A percentile compares a stretch with the other conserved stretches of the same genome.
Conservation (phyloP, 1,140 invertebrate species). For the Sitophilus oryzae region DNA sequence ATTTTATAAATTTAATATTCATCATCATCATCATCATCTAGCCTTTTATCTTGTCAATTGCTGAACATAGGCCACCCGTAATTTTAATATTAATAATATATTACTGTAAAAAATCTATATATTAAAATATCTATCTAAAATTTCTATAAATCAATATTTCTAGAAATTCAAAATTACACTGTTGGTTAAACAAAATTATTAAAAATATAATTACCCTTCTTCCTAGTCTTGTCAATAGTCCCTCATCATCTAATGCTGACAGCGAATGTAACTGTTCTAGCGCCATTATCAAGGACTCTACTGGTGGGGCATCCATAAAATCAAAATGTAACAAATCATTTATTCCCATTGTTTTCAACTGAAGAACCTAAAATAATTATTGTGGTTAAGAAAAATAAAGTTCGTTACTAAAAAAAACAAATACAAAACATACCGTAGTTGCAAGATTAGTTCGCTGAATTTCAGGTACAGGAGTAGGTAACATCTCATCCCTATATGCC, state of each 20-base stretch:
- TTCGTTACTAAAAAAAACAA: background rate
- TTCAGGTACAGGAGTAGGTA: constrained; percentile 97
- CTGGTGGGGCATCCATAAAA: constrained; percentile 99
- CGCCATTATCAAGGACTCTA: constrained; percentile 95
- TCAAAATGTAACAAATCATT: constrained; percentile 99
- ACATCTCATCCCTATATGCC: constrained; percentile 97
- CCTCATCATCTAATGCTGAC: constrained; percentile 95
- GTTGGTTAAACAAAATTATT: constrained; percentile 2
- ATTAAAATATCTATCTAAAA: no score
- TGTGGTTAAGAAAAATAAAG: background rate
- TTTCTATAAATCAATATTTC: no score
- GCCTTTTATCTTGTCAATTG: no score
- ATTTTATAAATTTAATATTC: no score
- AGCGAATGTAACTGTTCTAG: constrained; percentile 95
- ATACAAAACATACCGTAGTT: constrained; percentile 62
- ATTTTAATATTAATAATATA: no score
- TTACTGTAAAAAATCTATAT: no score
- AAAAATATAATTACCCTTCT: constrained; percentile 58
- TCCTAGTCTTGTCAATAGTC: constrained; percentile 87
- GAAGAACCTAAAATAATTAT: constrained; percentile 49
- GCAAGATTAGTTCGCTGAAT: constrained; percentile 98
- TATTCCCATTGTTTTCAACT: constrained; percentile 99
- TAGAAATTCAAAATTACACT: constrained; percentile 15
- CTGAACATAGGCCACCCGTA: no score
- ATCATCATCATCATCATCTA: no score